Conservation (phyloP, 2,113 vertebrate genomes). For the Perca schrenkii region DNA sequence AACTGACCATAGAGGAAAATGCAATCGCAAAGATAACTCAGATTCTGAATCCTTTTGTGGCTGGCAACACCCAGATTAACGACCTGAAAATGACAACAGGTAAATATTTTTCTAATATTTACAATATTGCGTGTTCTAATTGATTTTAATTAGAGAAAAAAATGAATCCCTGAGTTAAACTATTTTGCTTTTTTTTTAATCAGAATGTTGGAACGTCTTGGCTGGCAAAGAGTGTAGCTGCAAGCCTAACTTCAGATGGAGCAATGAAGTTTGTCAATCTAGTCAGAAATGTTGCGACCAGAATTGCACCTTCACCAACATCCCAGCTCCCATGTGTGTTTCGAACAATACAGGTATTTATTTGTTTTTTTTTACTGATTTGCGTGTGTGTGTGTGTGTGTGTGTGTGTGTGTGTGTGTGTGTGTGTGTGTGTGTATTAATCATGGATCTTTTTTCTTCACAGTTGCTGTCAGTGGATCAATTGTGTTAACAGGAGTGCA, state of each 20-base stretch:
- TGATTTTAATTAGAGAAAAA: not conserved
- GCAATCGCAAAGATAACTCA: rapidly evolving
- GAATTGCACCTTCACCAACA: rapidly evolving
- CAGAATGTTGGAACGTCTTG: conserved; percentile 16
- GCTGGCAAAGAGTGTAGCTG: not conserved
- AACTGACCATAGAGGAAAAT: conserved; percentile 47
- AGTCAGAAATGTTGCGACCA: not conserved
- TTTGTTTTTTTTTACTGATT: not conserved
- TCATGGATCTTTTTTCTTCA: not conserved
- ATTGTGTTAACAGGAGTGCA: rapidly evolving
- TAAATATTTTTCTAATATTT: conserved; percentile 45
- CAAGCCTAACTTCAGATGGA: not conserved
- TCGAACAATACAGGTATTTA: conserved; percentile 46
- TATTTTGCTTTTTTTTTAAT: not conserved
- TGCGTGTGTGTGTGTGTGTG: not conserved
- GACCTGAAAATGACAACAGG: conserved; percentile 56
- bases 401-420: not conserved
- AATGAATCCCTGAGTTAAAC: not conserved
- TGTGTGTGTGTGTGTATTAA: not conserved
- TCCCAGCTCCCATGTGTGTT: conserved; percentile 16
- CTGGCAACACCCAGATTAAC: rapidly evolving
- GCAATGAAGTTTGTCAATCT: not conserved
- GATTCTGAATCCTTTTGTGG: rapidly evolving
- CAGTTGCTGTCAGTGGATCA: conserved; percentile 48
- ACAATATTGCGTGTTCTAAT: not conserved